Evolutionary conservation across 1,140 invertebrate species (phyloP).

Genomic region (Paraescarpia echinospica): DNA sequence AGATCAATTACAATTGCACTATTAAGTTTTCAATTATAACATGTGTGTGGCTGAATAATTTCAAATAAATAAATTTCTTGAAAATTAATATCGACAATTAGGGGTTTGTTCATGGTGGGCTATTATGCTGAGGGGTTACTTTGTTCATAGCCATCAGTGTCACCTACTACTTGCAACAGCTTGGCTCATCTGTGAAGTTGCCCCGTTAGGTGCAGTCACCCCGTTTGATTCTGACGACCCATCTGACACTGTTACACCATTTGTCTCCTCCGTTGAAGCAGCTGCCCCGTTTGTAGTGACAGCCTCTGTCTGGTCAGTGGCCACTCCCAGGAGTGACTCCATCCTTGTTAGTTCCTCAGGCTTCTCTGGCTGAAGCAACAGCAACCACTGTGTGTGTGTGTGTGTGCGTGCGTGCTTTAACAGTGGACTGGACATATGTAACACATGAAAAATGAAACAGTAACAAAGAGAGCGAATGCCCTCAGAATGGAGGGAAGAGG

Average conservation of each 20-base stretch:
- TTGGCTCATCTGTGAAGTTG: background rate
- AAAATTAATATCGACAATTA: no score
- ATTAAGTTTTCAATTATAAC: no score
- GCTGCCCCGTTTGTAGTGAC: background rate
- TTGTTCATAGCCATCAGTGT: background rate
- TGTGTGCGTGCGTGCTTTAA: no score
- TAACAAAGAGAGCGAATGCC: no score
- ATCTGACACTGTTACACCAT: background rate
- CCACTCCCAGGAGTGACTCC: background rate
- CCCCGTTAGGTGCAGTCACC: background rate
- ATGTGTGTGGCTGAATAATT: no score
- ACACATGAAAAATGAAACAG: no score
- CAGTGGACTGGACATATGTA: no score
- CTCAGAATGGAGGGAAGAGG: no score
- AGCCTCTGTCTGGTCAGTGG: background rate
- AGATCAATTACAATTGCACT: no score
- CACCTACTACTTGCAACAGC: background rate
- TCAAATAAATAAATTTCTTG: no score
- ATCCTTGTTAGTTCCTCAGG: background rate
- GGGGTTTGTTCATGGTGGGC: no score
- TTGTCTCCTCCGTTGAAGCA: background rate
- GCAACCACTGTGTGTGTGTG: background rate
- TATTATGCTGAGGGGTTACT: no score
- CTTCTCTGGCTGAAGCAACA: background rate
- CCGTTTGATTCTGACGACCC: background rate